Evolutionary conservation across 1,140 invertebrate genomes (phyloP).

Genomic region (Drosophila sturtevanti): DNA sequence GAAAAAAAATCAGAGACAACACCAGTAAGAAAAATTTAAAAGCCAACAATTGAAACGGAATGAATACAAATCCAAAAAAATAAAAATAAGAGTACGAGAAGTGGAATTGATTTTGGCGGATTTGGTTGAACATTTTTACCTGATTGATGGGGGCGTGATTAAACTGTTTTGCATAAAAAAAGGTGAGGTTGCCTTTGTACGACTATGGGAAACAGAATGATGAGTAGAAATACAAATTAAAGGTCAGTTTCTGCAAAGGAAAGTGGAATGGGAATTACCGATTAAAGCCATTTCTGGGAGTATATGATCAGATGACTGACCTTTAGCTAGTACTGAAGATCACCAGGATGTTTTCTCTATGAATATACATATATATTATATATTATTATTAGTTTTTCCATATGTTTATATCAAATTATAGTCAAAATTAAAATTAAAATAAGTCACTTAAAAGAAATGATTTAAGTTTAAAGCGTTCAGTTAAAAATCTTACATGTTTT

Average conservation of each 20-base stretch:
- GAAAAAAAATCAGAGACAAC: conserved; percentile 33
- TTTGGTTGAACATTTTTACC: conserved; percentile 48
- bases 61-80: conserved; percentile 3
- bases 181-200: conserved; percentile 41
- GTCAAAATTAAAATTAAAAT: too few relatives aligned
- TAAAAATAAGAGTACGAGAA: conserved; percentile 36
- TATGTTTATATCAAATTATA: too few relatives aligned
- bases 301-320: not conserved
- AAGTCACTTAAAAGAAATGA: too few relatives aligned
- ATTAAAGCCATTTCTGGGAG: not conserved
- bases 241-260: not conserved
- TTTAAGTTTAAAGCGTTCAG: too few relatives aligned
- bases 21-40: conserved; percentile 37
- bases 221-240: not conserved
- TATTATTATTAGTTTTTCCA: too few relatives aligned
- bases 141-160: conserved; percentile 58
- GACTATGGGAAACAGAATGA: conserved; percentile 32
- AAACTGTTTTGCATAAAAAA: conserved; percentile 58
- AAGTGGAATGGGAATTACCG: not conserved
- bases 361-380: too few relatives aligned
- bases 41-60: conserved; percentile 41
- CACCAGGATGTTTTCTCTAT: too few relatives aligned
- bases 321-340: too few relatives aligned
- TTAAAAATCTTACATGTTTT: too few relatives aligned
- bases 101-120: conserved; percentile 45